Conservation (phyloP, 1,140 invertebrate species). For the Akabosia matsudoensis region DNA sequence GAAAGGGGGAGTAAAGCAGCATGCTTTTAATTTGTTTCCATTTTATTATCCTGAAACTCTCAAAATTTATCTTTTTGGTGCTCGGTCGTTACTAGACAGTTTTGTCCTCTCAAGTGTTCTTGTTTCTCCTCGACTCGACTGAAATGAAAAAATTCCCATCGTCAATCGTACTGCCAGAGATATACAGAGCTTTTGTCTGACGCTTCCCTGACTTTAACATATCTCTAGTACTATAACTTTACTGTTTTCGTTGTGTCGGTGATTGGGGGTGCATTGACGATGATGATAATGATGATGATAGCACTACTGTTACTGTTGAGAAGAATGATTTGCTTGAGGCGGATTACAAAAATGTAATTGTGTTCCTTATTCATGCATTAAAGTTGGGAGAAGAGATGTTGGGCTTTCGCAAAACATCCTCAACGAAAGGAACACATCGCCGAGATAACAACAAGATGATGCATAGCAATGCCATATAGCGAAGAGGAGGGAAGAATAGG, state of each 20-base stretch:
- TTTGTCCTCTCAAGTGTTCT: no score
- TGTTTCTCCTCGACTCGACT: no score
- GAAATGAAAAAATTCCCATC: constrained; percentile 1
- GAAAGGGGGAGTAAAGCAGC: neutral
- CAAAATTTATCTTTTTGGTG: no score
- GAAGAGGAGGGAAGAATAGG: neutral
- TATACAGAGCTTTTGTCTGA: neutral
- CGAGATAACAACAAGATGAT: neutral
- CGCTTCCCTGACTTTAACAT: neutral
- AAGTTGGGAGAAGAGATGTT: neutral
- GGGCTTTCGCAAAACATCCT: neutral
- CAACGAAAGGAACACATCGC: neutral
- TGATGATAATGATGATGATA: neutral
- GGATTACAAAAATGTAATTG: constrained; percentile 12
- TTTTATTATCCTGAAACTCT: no score
- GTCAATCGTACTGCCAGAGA: neutral
- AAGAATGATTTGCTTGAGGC: constrained; percentile 7
- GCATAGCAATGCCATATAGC: neutral
- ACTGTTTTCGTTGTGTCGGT: neutral
- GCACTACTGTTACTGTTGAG: neutral
- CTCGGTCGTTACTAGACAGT: no score
- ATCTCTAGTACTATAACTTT: neutral
- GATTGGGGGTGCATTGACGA: neutral
- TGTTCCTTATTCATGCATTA: constrained; percentile 1
- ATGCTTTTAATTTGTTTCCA: constrained; percentile 18